Evolutionary conservation across 2,113 vertebrate genomes (phyloP).

Genomic region (Hippocampus zosterae): DNA sequence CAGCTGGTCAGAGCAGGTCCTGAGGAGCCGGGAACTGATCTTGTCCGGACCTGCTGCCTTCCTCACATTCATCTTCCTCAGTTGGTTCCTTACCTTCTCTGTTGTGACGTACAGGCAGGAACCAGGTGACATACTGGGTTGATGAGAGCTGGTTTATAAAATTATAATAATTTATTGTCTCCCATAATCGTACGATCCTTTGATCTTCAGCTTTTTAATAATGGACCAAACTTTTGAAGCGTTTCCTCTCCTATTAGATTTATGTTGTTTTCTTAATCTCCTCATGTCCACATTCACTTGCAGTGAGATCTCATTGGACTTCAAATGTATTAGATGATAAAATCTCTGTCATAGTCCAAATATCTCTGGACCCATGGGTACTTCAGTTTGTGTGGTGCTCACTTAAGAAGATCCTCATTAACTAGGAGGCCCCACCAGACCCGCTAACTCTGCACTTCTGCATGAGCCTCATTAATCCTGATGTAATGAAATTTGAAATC

Average conservation of each 20-base stretch:
- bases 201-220: neutral
- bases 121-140: too few species aligned
- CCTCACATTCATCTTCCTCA: too few species aligned
- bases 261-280: neutral
- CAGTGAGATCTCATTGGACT: neutral
- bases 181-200: too few species aligned
- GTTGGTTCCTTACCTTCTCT: too few species aligned
- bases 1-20: too few species aligned
- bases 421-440: too few species aligned
- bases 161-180: too few species aligned
- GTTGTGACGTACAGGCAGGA: too few species aligned
- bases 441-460: neutral
- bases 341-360: neutral
- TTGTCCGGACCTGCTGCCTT: too few species aligned
- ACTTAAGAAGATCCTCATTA: neutral
- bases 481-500: conserved; percentile 1
- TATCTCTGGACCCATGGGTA: neutral
- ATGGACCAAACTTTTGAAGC: neutral
- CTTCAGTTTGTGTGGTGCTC: neutral
- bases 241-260: neutral
- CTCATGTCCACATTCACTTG: neutral
- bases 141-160: too few species aligned
- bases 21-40: too few species aligned
- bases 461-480: conserved; percentile 8
- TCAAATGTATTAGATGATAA: neutral